Evolutionary conservation across 2,113 vertebrate species (phyloP).

Genomic region (Scytalopus superciliaris): DNA sequence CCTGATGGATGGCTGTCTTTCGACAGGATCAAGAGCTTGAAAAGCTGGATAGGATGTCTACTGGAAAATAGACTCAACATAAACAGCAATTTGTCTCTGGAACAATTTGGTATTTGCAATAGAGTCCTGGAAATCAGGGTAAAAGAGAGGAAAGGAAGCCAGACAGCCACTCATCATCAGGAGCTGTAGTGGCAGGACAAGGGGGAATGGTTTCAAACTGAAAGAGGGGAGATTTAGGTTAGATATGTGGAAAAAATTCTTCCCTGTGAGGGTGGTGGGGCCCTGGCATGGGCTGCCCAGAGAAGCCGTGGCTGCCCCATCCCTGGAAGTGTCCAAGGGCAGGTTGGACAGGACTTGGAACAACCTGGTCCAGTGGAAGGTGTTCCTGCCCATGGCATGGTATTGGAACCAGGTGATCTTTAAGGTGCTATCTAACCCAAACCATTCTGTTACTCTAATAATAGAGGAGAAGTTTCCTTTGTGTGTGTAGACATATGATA

Average conservation of each 20-base stretch:
- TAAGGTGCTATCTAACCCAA: not conserved
- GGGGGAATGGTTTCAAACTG: not conserved
- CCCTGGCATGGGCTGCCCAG: not conserved
- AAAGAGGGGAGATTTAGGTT: not conserved
- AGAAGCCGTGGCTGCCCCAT: not conserved
- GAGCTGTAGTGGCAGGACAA: not conserved
- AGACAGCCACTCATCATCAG: not conserved
- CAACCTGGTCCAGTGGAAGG: rapidly evolving
- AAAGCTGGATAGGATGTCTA: not conserved
- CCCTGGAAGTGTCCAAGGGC: not conserved
- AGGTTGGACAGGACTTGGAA: not conserved
- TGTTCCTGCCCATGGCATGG: not conserved
- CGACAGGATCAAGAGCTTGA: not conserved
- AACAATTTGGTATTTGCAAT: not conserved
- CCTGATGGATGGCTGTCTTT: not conserved
- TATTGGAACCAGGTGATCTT: not conserved
- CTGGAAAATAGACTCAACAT: not conserved
- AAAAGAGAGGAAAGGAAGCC: not conserved
- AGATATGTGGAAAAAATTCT: not conserved
- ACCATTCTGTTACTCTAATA: not conserved
- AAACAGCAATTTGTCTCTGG: not conserved
- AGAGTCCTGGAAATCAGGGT: not conserved
- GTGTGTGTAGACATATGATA: not conserved
- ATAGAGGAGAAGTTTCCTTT: not conserved
- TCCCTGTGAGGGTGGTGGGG: rapidly evolving